A percentile compares a stretch with the other conserved stretches of the same genome.
Conservation (phyloP, 2,797 vertebrate species). For the Pantherophis vulpinus region DNA sequence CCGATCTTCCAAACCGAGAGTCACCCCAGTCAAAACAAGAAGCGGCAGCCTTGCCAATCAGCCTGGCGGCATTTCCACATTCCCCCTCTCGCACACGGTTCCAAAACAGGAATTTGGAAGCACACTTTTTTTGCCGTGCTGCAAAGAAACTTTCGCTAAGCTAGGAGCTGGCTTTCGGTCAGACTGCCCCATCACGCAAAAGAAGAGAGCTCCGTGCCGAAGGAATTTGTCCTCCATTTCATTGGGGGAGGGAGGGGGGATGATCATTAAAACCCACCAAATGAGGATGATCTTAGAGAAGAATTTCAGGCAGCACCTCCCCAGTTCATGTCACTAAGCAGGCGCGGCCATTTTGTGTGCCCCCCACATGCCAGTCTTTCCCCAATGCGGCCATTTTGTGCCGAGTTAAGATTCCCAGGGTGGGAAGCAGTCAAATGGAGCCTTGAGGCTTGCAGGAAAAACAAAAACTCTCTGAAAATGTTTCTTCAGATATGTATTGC, state of each 20-base stretch:
- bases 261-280: not conserved
- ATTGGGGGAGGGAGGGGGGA: not conserved
- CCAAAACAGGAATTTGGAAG: not conserved
- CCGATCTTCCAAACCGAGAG: not conserved
- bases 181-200: not conserved
- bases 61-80: not conserved
- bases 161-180: not conserved
- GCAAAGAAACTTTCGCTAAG: rapidly evolving
- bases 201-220: not conserved
- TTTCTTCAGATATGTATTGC: not conserved
- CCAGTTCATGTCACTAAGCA: rapidly evolving
- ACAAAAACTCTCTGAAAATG: not conserved
- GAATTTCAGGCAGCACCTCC: not conserved
- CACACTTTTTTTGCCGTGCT: not conserved
- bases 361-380: slow-evolving; percentile 13
- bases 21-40: not conserved
- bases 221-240: too few species aligned
- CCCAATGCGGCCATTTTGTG: slow-evolving; percentile 42
- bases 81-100: rapidly evolving
- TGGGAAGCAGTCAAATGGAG: not conserved
- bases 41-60: not conserved
- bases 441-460: not conserved
- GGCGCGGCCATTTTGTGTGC: slow-evolving; percentile 66
- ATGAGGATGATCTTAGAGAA: not conserved
- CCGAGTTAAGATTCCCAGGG: not conserved